These are phyloP conservation scores for Ariopsis seemanni DNA, from an alignment of 2,113 vertebrate species.

Conservation along the genomic window DNA sequence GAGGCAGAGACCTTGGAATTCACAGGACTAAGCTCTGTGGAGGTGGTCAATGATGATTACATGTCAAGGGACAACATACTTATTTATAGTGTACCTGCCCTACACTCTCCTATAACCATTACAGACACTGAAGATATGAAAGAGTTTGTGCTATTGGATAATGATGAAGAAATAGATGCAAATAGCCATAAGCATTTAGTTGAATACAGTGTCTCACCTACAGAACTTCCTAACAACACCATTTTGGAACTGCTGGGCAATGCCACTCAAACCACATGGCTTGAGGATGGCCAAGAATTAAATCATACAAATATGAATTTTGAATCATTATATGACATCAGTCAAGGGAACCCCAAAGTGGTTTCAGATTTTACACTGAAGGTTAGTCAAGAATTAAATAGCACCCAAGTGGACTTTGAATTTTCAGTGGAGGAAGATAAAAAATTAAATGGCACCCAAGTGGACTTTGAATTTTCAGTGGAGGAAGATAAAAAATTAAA, in stretches of 20 bases:
- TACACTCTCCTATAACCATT: neutral
- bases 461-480: neutral
- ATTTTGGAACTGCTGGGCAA: neutral
- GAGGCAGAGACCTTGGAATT: slow-evolving; percentile 10
- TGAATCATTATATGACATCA: neutral
- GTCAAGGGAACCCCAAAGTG: neutral
- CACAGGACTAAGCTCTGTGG: neutral
- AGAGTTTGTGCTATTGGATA: slow-evolving; percentile 46
- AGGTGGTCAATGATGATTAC: slow-evolving; percentile 30
- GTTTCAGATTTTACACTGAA: neutral
- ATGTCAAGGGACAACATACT: slow-evolving; percentile 56
- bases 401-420: neutral
- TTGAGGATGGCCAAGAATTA: neutral
- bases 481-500: neutral
- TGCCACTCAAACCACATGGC: neutral
- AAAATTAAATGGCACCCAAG: neutral
- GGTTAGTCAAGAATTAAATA: neutral
- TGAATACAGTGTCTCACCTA: slow-evolving; percentile 22
- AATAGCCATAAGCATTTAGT: neutral
- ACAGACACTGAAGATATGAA: slow-evolving; percentile 28
- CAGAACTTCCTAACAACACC: neutral
- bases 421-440: neutral
- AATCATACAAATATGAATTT: neutral
- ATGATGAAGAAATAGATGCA: neutral
- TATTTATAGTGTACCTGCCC: slow-evolving; percentile 41